Conservation (phyloP, 1,140 invertebrate species). For the Ooceraea biroi region DNA sequence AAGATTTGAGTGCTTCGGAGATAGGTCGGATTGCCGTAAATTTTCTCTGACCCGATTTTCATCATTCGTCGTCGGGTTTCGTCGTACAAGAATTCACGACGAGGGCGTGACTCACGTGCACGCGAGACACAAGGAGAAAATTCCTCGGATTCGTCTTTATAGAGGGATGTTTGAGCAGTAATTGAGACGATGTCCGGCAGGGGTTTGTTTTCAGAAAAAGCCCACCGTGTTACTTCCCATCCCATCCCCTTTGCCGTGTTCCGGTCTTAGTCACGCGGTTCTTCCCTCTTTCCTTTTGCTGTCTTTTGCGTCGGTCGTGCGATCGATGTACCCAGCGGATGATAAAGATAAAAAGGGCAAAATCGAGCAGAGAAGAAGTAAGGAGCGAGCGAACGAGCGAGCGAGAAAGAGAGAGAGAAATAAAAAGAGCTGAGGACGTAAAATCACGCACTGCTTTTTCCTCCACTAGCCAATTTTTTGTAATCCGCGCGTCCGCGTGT, state of each 20-base stretch:
- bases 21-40: background rate
- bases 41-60: background rate
- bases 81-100: background rate
- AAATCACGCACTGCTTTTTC: constrained; percentile 25
- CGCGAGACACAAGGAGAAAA: background rate
- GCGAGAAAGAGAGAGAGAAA: background rate
- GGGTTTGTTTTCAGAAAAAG: constrained; percentile 57
- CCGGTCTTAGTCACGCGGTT: constrained; percentile 1
- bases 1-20: too few species aligned
- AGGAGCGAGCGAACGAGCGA: background rate
- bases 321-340: constrained; percentile 46
- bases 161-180: constrained; percentile 49
- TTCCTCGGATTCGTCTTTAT: constrained; percentile 21
- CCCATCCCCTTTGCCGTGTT: background rate
- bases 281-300: constrained; percentile 37
- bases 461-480: constrained; percentile 36
- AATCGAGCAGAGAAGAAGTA: background rate
- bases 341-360: constrained; percentile 29
- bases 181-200: constrained; percentile 49
- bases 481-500: constrained; percentile 2
- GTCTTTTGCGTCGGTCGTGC: constrained; percentile 36
- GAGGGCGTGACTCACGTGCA: background rate
- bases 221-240: constrained; percentile 27
- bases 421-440: background rate
- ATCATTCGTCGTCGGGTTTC: too few species aligned